Conservation (phyloP, 1,140 invertebrate genomes). For the Drosophila mojavensis region DNA sequence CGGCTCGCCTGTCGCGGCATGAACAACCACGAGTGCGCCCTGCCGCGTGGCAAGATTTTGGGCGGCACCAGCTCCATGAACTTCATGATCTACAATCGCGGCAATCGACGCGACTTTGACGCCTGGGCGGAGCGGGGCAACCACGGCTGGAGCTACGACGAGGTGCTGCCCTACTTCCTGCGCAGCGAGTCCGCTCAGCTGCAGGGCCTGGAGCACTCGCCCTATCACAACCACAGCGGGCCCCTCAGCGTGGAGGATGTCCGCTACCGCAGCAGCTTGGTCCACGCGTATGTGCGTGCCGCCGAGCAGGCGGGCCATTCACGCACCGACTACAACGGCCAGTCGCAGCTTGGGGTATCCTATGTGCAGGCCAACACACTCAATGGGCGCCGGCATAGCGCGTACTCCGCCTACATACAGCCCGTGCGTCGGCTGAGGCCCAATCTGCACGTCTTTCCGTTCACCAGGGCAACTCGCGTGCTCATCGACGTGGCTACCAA, state of each 20-base stretch:
- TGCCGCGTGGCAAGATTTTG: conserved; percentile 87
- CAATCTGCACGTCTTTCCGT: too few species aligned
- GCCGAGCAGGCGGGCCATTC: conserved; percentile 86
- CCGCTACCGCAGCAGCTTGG: conserved; percentile 85
- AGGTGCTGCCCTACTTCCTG: conserved; percentile 89
- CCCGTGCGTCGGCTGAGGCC: too few species aligned
- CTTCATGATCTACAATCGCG: conserved; percentile 95
- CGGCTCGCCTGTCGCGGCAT: conserved; percentile 86
- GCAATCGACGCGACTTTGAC: conserved; percentile 91
- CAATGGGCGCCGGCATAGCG: conserved; percentile 85
- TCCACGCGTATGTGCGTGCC: conserved; percentile 87
- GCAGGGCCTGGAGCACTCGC: conserved; percentile 85
- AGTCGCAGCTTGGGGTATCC: conserved; percentile 87
- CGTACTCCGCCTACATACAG: conserved; percentile 86
- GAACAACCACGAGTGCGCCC: conserved; percentile 85
- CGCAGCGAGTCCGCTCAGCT: conserved; percentile 86
- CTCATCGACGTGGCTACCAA: conserved; percentile 86
- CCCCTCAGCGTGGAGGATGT: conserved; percentile 86
- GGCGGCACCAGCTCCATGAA: conserved; percentile 93
- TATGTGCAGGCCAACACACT: conserved; percentile 88
- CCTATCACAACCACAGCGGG: conserved; percentile 86
- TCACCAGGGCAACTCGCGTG: too few species aligned
- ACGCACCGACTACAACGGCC: conserved; percentile 88
- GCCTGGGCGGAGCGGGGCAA: conserved; percentile 89
- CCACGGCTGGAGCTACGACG: conserved; percentile 89